Evolutionary conservation across 2,113 vertebrate species (phyloP).

Genomic region (Brachyhypopomus occidentalis): DNA sequence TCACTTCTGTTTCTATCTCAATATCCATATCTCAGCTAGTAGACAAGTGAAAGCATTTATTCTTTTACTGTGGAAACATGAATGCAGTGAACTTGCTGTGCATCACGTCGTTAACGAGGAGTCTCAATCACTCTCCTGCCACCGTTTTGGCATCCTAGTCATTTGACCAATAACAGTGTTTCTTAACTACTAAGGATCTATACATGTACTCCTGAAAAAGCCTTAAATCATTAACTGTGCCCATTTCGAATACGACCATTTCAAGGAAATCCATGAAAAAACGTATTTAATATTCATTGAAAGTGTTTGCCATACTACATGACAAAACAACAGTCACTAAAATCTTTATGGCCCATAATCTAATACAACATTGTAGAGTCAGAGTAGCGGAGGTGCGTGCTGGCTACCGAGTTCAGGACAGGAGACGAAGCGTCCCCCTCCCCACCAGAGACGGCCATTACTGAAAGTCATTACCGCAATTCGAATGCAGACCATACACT

Average conservation of each 20-base stretch:
- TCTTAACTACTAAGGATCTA: neutral
- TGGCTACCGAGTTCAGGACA: no score
- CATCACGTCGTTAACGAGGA: constrained; percentile 37
- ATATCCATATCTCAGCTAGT: neutral
- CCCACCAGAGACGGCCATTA: no score
- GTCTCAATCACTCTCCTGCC: neutral
- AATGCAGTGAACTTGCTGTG: constrained; percentile 21
- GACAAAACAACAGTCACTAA: no score
- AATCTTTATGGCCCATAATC: no score
- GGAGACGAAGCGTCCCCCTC: no score
- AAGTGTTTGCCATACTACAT: neutral
- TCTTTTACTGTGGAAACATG: constrained; percentile 31
- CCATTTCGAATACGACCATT: constrained; percentile 9
- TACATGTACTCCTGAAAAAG: neutral
- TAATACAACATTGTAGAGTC: neutral
- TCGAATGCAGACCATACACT: neutral
- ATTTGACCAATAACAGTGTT: neutral
- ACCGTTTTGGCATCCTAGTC: neutral
- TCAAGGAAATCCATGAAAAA: neutral
- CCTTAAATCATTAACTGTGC: neutral
- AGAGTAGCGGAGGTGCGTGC: neutral
- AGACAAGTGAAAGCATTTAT: constrained; percentile 20
- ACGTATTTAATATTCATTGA: neutral
- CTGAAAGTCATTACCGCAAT: no score
- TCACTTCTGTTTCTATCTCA: no score